Percentiles rank a stretch among this genome's conserved stretches.
phyloP scores from a whole-genome alignment of 2,113 vertebrate species.

The Lycocorax pyrrhopterus region DNA sequence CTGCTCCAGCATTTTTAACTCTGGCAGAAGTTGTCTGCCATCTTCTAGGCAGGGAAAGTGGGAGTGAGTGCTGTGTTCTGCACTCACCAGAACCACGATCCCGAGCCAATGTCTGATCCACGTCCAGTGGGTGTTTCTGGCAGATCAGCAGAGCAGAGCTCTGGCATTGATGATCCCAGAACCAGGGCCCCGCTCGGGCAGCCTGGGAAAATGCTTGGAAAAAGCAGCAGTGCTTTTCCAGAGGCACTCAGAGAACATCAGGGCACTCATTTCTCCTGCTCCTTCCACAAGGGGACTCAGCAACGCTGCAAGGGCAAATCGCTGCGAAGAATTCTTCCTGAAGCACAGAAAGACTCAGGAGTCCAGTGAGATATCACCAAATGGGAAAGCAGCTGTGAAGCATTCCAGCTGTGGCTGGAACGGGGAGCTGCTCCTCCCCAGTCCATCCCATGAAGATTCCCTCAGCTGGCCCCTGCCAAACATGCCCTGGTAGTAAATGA shows the following conservation, averaged over 20 bases:
- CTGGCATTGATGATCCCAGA: background rate
- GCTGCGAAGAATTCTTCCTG: background rate
- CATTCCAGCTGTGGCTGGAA: background rate
- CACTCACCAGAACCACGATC: background rate
- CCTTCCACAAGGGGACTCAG: background rate
- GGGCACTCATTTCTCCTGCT: background rate
- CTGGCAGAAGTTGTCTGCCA: background rate
- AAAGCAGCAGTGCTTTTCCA: background rate
- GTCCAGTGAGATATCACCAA: background rate
- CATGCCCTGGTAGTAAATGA: background rate
- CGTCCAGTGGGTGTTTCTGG: background rate
- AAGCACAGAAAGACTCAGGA: background rate
- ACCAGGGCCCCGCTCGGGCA: background rate
- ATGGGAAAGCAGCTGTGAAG: background rate
- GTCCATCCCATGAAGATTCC: background rate
- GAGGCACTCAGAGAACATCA: background rate
- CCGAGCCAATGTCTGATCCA: accelerated
- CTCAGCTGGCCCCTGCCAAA: background rate
- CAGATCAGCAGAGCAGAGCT: background rate
- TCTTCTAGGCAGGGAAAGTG: background rate
- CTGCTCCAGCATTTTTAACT: background rate
- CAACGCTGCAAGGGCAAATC: background rate
- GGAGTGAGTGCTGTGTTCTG: background rate
- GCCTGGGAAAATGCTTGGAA: background rate
- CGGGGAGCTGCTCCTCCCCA: background rate